These are phyloP conservation scores for Anoncus sp. DNA, from an alignment of 2,888 invertebrate species.

Conservation along the genomic window DNA sequence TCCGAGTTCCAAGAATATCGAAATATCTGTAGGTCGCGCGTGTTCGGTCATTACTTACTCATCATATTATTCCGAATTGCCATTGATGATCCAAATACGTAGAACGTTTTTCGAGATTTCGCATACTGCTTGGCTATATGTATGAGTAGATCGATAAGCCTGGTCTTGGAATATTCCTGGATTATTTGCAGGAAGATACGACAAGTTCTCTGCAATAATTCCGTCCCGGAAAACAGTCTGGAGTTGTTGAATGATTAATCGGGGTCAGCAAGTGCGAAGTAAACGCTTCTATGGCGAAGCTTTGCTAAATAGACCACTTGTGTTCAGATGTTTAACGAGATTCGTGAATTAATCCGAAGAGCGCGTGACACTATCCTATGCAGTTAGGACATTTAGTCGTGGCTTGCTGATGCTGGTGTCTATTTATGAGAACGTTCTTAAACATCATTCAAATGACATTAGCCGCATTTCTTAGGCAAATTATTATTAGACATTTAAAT, in stretches of 20 bases:
- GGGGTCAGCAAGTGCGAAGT: neutral
- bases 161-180: neutral
- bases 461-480: no score
- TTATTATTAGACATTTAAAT: no score
- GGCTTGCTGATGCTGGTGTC: no score
- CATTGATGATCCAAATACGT: conserved; percentile 21
- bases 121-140: neutral
- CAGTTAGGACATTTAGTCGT: neutral
- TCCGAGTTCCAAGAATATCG: neutral
- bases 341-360: conserved; percentile 27
- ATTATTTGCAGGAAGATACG: conserved; percentile 1
- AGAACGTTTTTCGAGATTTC: neutral
- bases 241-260: conserved; percentile 24
- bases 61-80: neutral
- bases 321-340: neutral
- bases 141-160: neutral
- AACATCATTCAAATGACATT: no score
- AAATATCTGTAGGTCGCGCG: neutral
- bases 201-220: conserved; percentile 27
- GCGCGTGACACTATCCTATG: conserved; percentile 5
- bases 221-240: neutral
- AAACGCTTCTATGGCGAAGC: no score
- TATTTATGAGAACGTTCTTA: no score
- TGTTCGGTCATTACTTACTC: neutral
- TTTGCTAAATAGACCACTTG: neutral